Conservation (phyloP, 1,140 invertebrate species). For the Galleria mellonella region DNA sequence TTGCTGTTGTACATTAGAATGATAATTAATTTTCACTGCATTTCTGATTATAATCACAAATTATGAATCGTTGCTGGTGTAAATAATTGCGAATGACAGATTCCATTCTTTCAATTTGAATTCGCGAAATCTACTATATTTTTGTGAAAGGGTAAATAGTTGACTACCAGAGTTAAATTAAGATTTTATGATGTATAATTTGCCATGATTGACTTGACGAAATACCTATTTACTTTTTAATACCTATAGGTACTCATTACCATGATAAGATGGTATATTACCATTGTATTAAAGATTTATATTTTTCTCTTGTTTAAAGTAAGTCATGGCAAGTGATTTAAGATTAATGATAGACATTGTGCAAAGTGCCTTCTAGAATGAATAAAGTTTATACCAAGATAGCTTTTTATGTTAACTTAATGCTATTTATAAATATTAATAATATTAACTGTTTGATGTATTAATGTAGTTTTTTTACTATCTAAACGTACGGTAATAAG, state of each 20-base stretch:
- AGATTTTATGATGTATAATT: constrained; percentile 39
- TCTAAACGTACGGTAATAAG: constrained; percentile 7
- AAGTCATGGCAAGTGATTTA: constrained; percentile 48
- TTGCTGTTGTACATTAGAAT: constrained; percentile 45
- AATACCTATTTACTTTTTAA: not conserved
- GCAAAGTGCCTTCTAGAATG: constrained; percentile 71
- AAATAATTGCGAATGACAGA: constrained; percentile 1
- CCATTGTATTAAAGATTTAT: no score
- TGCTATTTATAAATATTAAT: constrained; percentile 73
- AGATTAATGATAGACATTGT: constrained; percentile 64
- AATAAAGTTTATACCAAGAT: constrained; percentile 72
- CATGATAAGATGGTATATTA: no score
- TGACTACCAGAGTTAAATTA: constrained; percentile 48
- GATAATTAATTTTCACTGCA: constrained; percentile 12
- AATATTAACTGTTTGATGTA: constrained; percentile 73
- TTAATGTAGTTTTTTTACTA: constrained; percentile 36
- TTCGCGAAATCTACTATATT: constrained; percentile 7
- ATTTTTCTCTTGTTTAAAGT: constrained; percentile 4
- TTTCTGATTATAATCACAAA: constrained; percentile 2
- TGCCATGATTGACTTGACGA: constrained; percentile 37
- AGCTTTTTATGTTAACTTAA: constrained; percentile 73
- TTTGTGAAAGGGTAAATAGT: constrained; percentile 55
- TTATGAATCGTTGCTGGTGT: not conserved
- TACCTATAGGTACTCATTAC: no score
- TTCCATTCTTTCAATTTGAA: constrained; percentile 5